Evolutionary conservation across 2,797 vertebrate species (phyloP), one percentile per base, ranked within the genome.

Genomic region (Rhynchonycteris naso): DNA sequence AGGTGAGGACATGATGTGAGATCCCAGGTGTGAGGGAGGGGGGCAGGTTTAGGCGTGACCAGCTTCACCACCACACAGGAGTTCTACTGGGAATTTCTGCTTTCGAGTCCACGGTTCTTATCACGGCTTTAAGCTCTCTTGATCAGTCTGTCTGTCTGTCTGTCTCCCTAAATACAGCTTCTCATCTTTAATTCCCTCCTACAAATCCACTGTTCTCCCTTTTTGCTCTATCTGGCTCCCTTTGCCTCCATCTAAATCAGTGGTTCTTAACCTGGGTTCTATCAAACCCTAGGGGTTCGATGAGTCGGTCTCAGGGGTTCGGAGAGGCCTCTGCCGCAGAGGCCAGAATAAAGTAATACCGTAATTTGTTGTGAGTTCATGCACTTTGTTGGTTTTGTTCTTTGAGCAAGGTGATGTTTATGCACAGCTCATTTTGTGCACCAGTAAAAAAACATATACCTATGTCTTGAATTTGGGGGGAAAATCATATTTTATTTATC

Each of bases 191-290:
- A 21, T 88, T 91, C 35, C 50, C 21, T 92, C 35, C 43, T 68
- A 58, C 18, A 66, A 38, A 90, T 30, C 43, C 43, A 0, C 10
- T 16, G 12, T 4, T 38, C 2, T 38, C 5, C 6, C 12, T 33
- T 24, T 8, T 1, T 13, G 1, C 35, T 56, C 26, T n/a, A 7
- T 22, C 35, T 43, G 59, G 2, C 4, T 33, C 15, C 9, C 1
- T 18, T 5, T 63, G 24, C 47, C 19, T n/a, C 66, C 79, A 1
- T 71, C 43, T 50, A 65, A 76, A n/a, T n/a, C n/a, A n/a, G n/a
- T n/a, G n/a, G n/a, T n/a, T n/a, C n/a, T n/a, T n/a, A n/a, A n/a
- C n/a, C n/a, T n/a, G n/a, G n/a, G n/a, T n/a, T n/a, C n/a, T n/a
- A n/a, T n/a, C n/a, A n/a, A n/a, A n/a, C n/a, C n/a, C n/a, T n/a